phyloP scores from a whole-genome alignment of 2,797 vertebrate species.

The Enteromius afrohamiltoni region DNA sequence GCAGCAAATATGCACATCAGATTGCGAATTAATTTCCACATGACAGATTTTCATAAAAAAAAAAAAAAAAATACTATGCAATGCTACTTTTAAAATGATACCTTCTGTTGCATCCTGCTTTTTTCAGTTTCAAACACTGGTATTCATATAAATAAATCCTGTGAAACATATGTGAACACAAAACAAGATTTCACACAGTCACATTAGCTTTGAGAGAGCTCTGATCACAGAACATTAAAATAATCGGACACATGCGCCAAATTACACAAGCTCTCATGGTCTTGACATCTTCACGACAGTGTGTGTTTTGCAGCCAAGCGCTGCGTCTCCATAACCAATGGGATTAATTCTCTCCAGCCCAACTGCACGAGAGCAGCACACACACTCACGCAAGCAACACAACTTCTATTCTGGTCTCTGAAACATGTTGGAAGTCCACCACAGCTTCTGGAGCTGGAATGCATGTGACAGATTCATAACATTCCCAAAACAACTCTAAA shows the following conservation, averaged over 20 bases:
- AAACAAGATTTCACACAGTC: not conserved
- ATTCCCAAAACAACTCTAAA: constrained; percentile 17
- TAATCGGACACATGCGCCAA: not conserved
- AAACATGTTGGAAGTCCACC: constrained; percentile 31
- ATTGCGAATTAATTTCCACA: not conserved
- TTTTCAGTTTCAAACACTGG: not conserved
- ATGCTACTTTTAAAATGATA: not conserved
- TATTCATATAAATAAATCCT: constrained; percentile 8
- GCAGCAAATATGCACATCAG: not conserved
- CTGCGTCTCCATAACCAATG: constrained; percentile 48
- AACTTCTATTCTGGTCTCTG: constrained; percentile 28
- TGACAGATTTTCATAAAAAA: not conserved
- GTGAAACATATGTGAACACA: constrained; percentile 11
- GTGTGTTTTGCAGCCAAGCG: constrained; percentile 43
- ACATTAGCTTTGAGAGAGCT: not conserved
- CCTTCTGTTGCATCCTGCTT: not conserved
- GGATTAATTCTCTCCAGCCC: constrained; percentile 44
- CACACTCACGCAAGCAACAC: not conserved
- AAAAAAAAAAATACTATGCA: not conserved
- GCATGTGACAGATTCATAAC: constrained; percentile 22
- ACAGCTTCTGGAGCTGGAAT: constrained; percentile 22
- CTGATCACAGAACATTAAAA: constrained; percentile 19
- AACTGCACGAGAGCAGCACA: constrained; percentile 36
- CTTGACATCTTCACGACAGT: constrained; percentile 42
- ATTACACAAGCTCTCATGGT: constrained; percentile 20